A percentile compares a stretch with the other conserved stretches of the same genome.
Conservation (phyloP, 2,113 vertebrate species). For the Psettodes erumei region DNA sequence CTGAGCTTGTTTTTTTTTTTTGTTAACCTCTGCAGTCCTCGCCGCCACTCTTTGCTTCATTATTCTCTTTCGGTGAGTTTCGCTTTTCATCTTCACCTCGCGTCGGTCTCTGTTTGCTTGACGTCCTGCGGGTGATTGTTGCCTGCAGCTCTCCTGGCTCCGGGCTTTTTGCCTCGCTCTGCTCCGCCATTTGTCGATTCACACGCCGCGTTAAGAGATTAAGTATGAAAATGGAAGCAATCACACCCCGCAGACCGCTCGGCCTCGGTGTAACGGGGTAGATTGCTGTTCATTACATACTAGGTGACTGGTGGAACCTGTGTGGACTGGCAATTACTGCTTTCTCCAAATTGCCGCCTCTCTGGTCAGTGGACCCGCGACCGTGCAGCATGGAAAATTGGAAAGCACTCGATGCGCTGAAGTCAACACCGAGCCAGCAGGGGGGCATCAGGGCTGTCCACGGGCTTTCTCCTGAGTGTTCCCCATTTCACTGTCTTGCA, state of each 20-base stretch:
- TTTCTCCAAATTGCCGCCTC: conserved; percentile 14
- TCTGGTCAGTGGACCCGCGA: conserved; percentile 30
- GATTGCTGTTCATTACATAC: conserved; percentile 23
- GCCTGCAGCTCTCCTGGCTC: background rate
- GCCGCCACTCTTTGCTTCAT: background rate
- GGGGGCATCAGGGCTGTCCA: conserved; percentile 28
- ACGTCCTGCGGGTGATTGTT: background rate
- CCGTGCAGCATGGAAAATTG: conserved; percentile 4
- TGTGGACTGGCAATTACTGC: conserved; percentile 19
- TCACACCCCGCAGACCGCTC: background rate
- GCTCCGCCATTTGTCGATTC: background rate
- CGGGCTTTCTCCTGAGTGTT: background rate
- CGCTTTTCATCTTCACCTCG: background rate
- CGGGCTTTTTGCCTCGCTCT: background rate
- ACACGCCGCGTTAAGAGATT: conserved; percentile 16
- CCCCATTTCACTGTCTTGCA: background rate
- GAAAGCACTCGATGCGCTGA: conserved; percentile 21
- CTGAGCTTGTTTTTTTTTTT: conserved; percentile 33
- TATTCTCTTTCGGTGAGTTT: background rate
- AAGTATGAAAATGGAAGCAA: conserved; percentile 36
- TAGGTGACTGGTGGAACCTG: conserved; percentile 19
- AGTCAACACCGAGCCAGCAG: conserved; percentile 20
- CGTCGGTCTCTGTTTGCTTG: background rate
- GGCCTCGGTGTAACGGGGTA: background rate
- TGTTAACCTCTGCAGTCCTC: background rate